Evolutionary conservation across 2,113 vertebrate species (phyloP).

Genomic region (Psilopsiagon aymara): DNA sequence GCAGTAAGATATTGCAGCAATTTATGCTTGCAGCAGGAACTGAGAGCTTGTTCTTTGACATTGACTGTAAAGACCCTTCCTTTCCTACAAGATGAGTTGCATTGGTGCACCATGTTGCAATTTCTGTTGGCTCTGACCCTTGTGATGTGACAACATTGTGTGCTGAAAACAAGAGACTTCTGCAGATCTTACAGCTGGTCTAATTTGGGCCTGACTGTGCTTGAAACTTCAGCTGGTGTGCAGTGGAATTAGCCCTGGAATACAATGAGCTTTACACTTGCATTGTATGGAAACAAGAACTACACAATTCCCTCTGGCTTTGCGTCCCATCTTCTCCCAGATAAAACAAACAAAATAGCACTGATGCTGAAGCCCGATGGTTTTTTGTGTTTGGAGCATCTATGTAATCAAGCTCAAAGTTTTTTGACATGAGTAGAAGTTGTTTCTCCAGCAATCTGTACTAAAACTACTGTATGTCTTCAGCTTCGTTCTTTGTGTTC

Average conservation of each 20-base stretch:
- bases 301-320: neutral
- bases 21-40: neutral
- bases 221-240: neutral
- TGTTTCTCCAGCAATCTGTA: neutral
- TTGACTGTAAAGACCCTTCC: neutral
- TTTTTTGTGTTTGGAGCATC: neutral
- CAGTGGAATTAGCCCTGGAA: neutral
- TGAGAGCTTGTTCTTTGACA: neutral
- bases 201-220: neutral
- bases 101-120: neutral
- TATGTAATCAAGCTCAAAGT: neutral
- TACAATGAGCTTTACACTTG: neutral
- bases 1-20: neutral
- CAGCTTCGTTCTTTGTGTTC: neutral
- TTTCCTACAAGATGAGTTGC: neutral
- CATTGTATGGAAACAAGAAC: neutral
- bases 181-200: neutral
- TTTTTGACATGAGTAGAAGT: neutral
- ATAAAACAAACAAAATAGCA: neutral
- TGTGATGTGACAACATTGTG: neutral
- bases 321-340: neutral
- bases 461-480: neutral
- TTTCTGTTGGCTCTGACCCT: neutral
- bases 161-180: neutral
- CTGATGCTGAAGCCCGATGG: neutral